These are phyloP conservation scores for Tapirus terrestris DNA, from an alignment of 2,113 vertebrate genomes.

Conservation along the genomic window DNA sequence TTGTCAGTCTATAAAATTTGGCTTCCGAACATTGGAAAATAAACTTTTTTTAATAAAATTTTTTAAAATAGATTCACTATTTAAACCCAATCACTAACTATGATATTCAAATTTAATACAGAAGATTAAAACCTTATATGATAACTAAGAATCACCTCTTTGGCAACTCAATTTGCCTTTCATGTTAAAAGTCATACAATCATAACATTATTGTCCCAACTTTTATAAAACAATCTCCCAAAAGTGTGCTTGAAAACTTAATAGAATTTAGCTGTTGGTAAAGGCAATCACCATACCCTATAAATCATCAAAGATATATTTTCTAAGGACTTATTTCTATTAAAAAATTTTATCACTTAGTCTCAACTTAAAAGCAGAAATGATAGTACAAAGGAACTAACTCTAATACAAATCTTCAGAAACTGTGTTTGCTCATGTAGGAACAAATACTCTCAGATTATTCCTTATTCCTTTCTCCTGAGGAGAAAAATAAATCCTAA, in stretches of 20 bases:
- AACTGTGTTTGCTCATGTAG: neutral
- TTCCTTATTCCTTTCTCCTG: neutral
- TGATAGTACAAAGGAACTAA: neutral
- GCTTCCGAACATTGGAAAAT: neutral
- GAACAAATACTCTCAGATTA: neutral
- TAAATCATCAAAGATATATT: constrained; percentile 18
- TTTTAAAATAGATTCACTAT: neutral
- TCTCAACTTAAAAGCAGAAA: constrained; percentile 38
- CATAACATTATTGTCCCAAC: neutral
- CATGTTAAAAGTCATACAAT: neutral
- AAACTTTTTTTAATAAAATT: neutral
- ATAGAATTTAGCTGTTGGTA: neutral
- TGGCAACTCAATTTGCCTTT: neutral
- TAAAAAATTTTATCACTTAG: constrained; percentile 38
- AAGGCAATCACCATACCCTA: neutral
- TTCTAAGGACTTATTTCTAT: neutral
- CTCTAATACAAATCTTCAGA: constrained; percentile 1
- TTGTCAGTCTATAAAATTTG: neutral
- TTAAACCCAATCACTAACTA: neutral
- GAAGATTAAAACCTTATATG: neutral
- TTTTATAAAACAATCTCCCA: neutral
- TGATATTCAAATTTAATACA: neutral
- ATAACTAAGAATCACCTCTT: neutral
- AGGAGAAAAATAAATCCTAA: constrained; percentile 19
- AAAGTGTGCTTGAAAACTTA: neutral